Conservation (phyloP, 1,140 invertebrate genomes). For the Conus ventricosus region DNA sequence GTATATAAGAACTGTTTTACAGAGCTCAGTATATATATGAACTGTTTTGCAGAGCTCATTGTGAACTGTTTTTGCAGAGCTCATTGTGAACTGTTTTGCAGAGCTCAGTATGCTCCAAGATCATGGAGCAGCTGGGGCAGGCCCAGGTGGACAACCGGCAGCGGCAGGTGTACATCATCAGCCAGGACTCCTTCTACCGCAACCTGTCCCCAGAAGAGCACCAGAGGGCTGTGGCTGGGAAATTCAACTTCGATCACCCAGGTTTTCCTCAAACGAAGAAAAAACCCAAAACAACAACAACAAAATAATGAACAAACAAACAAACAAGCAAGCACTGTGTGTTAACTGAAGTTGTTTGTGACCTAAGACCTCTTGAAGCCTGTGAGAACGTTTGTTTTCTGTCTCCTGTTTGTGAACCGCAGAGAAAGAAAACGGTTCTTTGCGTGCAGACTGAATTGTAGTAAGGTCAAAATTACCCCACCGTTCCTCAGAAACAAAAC, state of each 20-base stretch:
- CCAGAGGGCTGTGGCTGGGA: constrained; percentile 88
- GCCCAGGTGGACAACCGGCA: constrained; percentile 89
- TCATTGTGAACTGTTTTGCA: constrained; percentile 70
- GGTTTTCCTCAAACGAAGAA: constrained; percentile 69
- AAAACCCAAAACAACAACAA: not conserved
- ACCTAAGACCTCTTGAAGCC: too few relatives aligned
- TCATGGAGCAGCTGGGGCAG: constrained; percentile 83
- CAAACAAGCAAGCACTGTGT: not conserved
- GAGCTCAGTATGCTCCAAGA: constrained; percentile 97
- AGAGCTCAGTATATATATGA: too few relatives aligned
- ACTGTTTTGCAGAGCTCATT: too few relatives aligned
- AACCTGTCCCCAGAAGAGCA: constrained; percentile 88
- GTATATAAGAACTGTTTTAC: too few relatives aligned
- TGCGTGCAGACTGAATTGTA: too few relatives aligned
- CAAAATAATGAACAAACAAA: not conserved
- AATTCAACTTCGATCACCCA: constrained; percentile 99
- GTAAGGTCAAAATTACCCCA: too few relatives aligned
- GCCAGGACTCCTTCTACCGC: constrained; percentile 96
- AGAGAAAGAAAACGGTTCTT: too few relatives aligned
- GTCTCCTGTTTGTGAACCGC: too few relatives aligned
- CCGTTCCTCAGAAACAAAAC: too few relatives aligned
- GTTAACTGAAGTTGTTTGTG: too few relatives aligned
- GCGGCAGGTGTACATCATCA: constrained; percentile 93
- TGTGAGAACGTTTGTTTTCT: too few relatives aligned
- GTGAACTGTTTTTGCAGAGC: not conserved